These are phyloP conservation scores for Rhamnusium bicolor DNA, from an alignment of 2,888 invertebrate genomes.

Conservation along the genomic window DNA sequence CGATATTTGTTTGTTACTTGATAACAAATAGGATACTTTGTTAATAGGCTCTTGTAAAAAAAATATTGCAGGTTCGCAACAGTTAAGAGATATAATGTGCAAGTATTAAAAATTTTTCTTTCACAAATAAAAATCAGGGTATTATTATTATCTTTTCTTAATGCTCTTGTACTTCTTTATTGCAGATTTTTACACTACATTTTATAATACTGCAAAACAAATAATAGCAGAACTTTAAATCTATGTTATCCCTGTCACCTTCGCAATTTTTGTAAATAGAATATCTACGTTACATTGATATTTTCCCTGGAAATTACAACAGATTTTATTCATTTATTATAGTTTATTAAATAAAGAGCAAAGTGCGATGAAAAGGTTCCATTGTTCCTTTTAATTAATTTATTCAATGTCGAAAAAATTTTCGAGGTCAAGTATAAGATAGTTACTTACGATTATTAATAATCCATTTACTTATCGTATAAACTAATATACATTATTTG, in stretches of 20 bases:
- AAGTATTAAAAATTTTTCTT: not conserved
- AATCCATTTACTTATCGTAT: no score
- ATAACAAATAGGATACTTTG: slow-evolving; percentile 22
- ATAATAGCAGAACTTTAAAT: not conserved
- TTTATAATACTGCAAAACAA: not conserved
- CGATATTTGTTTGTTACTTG: slow-evolving; percentile 14
- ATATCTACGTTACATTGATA: no score
- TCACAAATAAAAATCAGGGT: slow-evolving; percentile 7
- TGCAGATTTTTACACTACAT: not conserved
- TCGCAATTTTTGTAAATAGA: no score
- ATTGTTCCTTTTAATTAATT: no score
- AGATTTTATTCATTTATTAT: no score
- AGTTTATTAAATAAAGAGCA: no score
- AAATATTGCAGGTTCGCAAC: slow-evolving; percentile 2
- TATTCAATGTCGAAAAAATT: no score
- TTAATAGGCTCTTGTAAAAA: slow-evolving; percentile 18
- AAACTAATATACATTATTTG: no score
- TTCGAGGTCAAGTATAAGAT: no score
- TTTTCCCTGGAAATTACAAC: no score
- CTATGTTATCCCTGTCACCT: not conserved
- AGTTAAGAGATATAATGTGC: slow-evolving; percentile 18
- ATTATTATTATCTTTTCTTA: slow-evolving; percentile 12
- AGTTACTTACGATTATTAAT: no score
- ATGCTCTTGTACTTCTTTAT: slow-evolving; percentile 4
- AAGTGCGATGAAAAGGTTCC: no score